Conservation (phyloP, 2,888 invertebrate genomes). For the Drosophila pseudotakahashii region DNA sequence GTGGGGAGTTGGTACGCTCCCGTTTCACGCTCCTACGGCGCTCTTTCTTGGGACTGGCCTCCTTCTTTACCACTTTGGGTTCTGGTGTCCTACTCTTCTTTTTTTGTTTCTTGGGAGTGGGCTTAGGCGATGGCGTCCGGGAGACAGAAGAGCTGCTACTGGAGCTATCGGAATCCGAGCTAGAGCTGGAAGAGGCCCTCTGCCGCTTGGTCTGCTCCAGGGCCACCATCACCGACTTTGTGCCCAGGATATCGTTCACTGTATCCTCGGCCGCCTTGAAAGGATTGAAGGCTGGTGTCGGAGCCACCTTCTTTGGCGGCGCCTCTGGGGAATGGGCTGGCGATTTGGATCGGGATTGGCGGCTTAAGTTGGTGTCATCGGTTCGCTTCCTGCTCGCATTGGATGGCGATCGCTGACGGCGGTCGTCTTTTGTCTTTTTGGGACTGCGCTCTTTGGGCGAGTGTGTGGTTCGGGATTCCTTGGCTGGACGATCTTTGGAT, state of each 20-base stretch:
- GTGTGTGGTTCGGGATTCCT: constrained; percentile 1
- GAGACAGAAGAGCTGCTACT: constrained; percentile 45
- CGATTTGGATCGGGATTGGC: constrained; percentile 1
- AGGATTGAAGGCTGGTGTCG: constrained; percentile 68
- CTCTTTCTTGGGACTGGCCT: constrained; percentile 51
- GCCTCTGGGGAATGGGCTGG: constrained; percentile 49
- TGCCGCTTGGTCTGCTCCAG: constrained; percentile 62
- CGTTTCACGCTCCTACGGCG: constrained; percentile 40
- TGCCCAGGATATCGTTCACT: constrained; percentile 69
- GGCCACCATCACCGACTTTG: constrained; percentile 66
- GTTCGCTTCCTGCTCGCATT: constrained; percentile 14
- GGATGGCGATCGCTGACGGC: constrained; percentile 28
- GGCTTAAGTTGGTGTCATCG: constrained; percentile 37
- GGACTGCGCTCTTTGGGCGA: constrained; percentile 30
- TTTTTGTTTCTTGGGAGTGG: constrained; percentile 50
- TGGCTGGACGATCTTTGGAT: constrained; percentile 16
- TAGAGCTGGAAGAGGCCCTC: constrained; percentile 53
- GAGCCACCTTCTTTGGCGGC: constrained; percentile 38
- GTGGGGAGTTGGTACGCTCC: constrained; percentile 65
- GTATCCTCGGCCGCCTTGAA: constrained; percentile 73
- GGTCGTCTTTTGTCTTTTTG: constrained; percentile 18
- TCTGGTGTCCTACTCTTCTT: constrained; percentile 55
- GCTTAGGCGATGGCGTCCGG: constrained; percentile 41
- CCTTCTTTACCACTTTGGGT: constrained; percentile 31
- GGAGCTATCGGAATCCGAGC: constrained; percentile 52